Base-by-base conservation (phyloP, 2,888 invertebrate genomes). In the Scaptomyza caliginosa region DNA sequence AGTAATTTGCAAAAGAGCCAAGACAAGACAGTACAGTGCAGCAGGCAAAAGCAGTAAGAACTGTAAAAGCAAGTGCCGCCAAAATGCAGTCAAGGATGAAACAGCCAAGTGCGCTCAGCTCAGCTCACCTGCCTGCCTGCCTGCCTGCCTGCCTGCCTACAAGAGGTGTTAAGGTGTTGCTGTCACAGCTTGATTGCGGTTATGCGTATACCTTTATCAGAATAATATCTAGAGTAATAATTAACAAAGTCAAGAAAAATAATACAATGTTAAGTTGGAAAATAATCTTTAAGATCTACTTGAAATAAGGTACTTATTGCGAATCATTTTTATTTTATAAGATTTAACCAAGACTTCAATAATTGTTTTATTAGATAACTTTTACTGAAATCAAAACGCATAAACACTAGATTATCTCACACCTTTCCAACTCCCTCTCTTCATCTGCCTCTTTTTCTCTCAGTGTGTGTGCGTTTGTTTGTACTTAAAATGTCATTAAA, bases 1-100 rank as follows among this genome's bases (percentile, higher is more conserved):
- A 86, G 88, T 80, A 86, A 88, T 86, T 86, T 88, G 89, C 84
- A 82, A 83, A 82, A 82, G 78, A 74, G 80, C 68, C 74, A 75
- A 64, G 65, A 66, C 57, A 68, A 40, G 49, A n/a, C 45, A 30
- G 30, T n/a, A n/a, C n/a, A n/a, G n/a, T n/a, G n/a, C 17, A 11
- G 45, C 5, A 19, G 4, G 4, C 1, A 13, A 13, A 23, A 30
- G 52, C 40, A 58, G 59, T 46, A 43, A 58, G 58, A 62, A 63
- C 85, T 66, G 72, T 63, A 63, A 81, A 84, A 72, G 78, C 78
- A 76, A 85, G 78, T 81, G 82, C 87, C 87, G 74, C 88, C 80
- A 72, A 82, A 83, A 81, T 72, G 82, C 83, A 88, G 73, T 71
- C 79, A 88, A 87, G 77, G 77, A 86, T 85, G 74, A 78, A 78